A percentile compares a stretch with the other conserved stretches of the same genome.
phyloP scores from a whole-genome alignment of 1,140 invertebrate genomes.

The Aricia agestis region DNA sequence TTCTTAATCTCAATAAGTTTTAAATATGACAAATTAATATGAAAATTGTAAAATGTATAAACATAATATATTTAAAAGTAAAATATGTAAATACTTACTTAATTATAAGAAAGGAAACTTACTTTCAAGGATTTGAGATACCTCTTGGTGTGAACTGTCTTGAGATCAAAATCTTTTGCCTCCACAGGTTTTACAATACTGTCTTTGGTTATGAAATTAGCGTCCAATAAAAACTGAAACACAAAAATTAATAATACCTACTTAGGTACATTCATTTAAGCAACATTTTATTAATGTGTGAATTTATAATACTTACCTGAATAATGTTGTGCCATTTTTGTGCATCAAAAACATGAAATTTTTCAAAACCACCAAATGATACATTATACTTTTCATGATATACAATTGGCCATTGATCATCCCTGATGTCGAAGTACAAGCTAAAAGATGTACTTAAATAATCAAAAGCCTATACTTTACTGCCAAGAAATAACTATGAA shows the following conservation, averaged over 20 bases:
- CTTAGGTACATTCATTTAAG: background rate
- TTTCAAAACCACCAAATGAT: conserved; percentile 87
- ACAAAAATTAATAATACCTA: conserved; percentile 30
- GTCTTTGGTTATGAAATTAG: conserved; percentile 73
- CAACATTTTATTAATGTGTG: background rate
- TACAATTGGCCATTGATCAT: conserved; percentile 82
- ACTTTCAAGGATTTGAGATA: conserved; percentile 85
- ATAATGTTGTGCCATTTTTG: conserved; percentile 89
- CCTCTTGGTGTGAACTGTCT: conserved; percentile 82
- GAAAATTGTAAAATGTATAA: too few relatives aligned
- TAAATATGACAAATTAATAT: too few relatives aligned
- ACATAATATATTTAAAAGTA: too few relatives aligned
- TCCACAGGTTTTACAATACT: conserved; percentile 81
- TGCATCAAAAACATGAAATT: conserved; percentile 92
- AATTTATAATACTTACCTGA: conserved; percentile 74
- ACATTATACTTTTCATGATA: conserved; percentile 89
- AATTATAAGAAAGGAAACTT: conserved; percentile 24
- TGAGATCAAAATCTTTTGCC: conserved; percentile 82
- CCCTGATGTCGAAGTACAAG: conserved; percentile 65
- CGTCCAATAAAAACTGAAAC: conserved; percentile 78
- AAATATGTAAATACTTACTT: too few relatives aligned
- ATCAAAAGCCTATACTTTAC: background rate
- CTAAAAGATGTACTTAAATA: conserved; percentile 37
- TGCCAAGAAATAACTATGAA: background rate
- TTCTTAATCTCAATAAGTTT: too few relatives aligned